Evolutionary conservation across 2,797 vertebrate genomes (phyloP).

Genomic region (Discoglossus pictus): DNA sequence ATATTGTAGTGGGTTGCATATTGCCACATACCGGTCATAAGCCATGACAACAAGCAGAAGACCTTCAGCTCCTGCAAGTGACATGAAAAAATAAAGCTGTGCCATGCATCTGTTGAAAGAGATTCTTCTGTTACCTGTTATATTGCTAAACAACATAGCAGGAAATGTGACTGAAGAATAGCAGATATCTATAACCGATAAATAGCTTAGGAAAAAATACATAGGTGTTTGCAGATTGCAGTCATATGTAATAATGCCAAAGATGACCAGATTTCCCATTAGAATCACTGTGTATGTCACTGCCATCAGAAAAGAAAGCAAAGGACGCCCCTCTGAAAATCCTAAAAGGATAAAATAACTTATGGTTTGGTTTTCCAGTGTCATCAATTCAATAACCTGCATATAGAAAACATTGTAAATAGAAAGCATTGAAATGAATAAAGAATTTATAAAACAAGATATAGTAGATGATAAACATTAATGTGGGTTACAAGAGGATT

Average conservation of each 20-base stretch:
- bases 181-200: slow-evolving; percentile 57
- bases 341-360: slow-evolving; percentile 12
- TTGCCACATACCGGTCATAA: slow-evolving; percentile 41
- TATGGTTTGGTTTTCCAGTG: not conserved
- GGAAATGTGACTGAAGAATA: slow-evolving; percentile 56
- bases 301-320: slow-evolving; percentile 24
- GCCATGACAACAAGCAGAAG: slow-evolving; percentile 57
- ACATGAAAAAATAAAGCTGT: slow-evolving; percentile 58
- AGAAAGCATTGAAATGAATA: too few species aligned
- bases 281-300: slow-evolving; percentile 45
- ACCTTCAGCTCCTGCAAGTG: slow-evolving; percentile 54
- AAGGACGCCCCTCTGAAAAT: not conserved
- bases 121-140: slow-evolving; percentile 52
- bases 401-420: too few species aligned
- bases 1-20: slow-evolving; percentile 50
- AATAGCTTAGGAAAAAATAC: slow-evolving; percentile 61
- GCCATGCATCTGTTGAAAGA: slow-evolving; percentile 52
- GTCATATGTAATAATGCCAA: slow-evolving; percentile 45
- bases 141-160: slow-evolving; percentile 51
- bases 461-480: too few species aligned
- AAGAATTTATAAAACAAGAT: too few species aligned
- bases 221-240: slow-evolving; percentile 47
- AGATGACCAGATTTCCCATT: slow-evolving; percentile 40
- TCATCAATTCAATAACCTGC: not conserved
- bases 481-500: too few species aligned